A percentile compares a stretch with the other conserved stretches of the same genome.
These are phyloP conservation scores for Halictus rubicundus DNA, from an alignment of 1,140 invertebrate genomes.

Conservation along the genomic window DNA sequence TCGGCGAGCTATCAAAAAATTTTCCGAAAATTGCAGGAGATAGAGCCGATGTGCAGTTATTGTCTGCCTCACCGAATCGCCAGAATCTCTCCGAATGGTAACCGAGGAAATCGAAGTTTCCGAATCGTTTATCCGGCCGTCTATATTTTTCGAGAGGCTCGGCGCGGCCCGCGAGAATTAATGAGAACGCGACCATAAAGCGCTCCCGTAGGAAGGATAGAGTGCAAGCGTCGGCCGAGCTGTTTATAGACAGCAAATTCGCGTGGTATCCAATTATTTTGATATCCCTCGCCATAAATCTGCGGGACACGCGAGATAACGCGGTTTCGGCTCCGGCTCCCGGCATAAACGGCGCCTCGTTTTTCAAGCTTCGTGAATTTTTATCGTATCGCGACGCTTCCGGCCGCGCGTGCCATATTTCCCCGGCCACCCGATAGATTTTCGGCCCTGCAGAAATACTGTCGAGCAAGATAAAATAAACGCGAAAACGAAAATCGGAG, in stretches of 20 bases:
- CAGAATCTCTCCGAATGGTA: too few relatives aligned
- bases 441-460: conserved; percentile 50
- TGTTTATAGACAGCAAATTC: conserved; percentile 48
- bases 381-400: conserved; percentile 59
- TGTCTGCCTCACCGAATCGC: too few relatives aligned
- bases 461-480: conserved; percentile 44
- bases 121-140: not conserved
- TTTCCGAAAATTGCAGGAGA: too few relatives aligned
- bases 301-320: conserved; percentile 29
- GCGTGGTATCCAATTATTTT: conserved; percentile 45
- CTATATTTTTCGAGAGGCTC: not conserved
- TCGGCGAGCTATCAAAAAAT: too few relatives aligned
- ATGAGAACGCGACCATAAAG: conserved; percentile 1
- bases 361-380: conserved; percentile 63
- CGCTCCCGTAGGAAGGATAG: not conserved
- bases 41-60: too few relatives aligned
- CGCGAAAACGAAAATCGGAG: conserved; percentile 31
- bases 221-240: not conserved
- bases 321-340: conserved; percentile 34
- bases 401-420: conserved; percentile 55
- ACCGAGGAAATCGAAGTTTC: not conserved
- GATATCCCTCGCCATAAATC: conserved; percentile 39
- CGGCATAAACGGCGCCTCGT: conserved; percentile 43
- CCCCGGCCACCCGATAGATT: conserved; percentile 56
- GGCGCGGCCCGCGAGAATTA: not conserved